These are phyloP conservation scores for Eulemur macaco DNA, from an alignment of 2,113 vertebrate genomes.

Conservation along the genomic window DNA sequence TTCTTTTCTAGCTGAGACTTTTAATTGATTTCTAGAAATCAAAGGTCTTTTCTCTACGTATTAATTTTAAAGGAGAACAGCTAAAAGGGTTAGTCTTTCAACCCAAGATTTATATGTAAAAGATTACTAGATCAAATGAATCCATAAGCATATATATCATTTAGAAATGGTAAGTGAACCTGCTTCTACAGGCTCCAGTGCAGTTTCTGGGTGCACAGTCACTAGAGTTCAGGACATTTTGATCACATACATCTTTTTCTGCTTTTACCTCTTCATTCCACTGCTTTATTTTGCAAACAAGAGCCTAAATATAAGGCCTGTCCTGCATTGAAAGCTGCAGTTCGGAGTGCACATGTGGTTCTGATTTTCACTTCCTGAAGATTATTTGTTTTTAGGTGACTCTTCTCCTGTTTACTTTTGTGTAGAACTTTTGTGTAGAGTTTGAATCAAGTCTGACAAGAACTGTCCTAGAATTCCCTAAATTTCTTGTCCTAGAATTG, in stretches of 20 bases:
- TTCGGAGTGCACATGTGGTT: background rate
- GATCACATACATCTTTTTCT: background rate
- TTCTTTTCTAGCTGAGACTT: background rate
- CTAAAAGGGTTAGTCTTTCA: background rate
- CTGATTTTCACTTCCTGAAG: slow-evolving; percentile 38
- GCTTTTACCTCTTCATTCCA: background rate
- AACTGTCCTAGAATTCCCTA: background rate
- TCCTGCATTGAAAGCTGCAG: background rate
- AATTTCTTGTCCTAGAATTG: no score
- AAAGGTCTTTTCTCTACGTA: background rate
- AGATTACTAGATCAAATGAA: background rate
- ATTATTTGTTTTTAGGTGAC: slow-evolving; percentile 28
- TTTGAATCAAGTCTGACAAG: background rate
- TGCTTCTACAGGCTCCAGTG: rapidly evolving
- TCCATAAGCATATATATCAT: background rate
- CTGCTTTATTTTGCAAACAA: slow-evolving; percentile 5
- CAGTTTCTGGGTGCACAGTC: rapidly evolving
- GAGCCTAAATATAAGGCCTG: background rate
- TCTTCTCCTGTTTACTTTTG: slow-evolving; percentile 26
- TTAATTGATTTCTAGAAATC: slow-evolving; percentile 38
- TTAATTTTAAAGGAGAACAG: slow-evolving; percentile 12
- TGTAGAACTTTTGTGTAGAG: background rate
- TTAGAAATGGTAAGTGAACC: background rate
- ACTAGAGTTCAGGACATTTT: background rate
- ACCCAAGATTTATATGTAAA: background rate